A percentile compares a stretch with the other conserved stretches of the same genome.
These are phyloP conservation scores for Lepidothrix coronata DNA, from an alignment of 2,113 vertebrate species.

Conservation along the genomic window DNA sequence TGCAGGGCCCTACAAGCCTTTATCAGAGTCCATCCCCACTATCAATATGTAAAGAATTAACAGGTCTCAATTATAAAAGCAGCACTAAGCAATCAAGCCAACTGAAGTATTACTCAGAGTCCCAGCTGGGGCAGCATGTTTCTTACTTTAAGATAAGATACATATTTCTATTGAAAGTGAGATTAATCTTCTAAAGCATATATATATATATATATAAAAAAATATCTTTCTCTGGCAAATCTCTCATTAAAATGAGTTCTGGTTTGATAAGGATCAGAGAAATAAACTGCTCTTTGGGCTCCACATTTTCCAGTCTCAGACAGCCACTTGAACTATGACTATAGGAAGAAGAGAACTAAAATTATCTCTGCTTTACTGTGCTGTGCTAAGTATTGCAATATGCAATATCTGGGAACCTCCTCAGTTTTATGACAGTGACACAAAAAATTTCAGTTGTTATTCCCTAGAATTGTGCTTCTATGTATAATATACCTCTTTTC, in stretches of 20 bases:
- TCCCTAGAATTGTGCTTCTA: not conserved
- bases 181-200: constrained; percentile 27
- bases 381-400: not conserved
- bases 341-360: not conserved
- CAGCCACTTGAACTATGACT: not conserved
- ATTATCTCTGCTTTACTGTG: not conserved
- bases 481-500: not conserved
- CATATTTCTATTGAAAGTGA: not conserved
- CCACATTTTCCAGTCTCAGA: not conserved
- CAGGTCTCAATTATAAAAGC: constrained; percentile 65
- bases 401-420: not conserved
- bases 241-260: not conserved
- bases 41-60: constrained; percentile 65
- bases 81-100: constrained; percentile 66
- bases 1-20: not conserved
- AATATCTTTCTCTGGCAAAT: not conserved
- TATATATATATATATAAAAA: not conserved
- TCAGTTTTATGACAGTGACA: not conserved
- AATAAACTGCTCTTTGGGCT: not conserved
- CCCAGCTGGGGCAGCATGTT: not conserved
- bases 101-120: constrained; percentile 38
- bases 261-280: not conserved
- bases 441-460: not conserved
- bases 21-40: constrained; percentile 54
- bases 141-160: constrained; percentile 3